Base-by-base conservation (phyloP, 1,140 invertebrate genomes). In the Mylabris phalerata region DNA sequence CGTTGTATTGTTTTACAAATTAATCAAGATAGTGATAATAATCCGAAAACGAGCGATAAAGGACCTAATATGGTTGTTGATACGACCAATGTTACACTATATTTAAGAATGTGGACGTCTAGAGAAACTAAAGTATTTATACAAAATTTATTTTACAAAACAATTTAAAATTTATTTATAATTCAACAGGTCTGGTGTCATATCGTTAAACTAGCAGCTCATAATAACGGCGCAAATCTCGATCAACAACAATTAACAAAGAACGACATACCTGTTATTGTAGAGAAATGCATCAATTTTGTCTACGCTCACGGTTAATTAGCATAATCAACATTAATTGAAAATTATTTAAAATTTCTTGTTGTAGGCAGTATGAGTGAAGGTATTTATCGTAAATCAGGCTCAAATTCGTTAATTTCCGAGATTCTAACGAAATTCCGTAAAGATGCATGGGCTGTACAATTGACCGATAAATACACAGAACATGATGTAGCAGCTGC, bases 231-330 rank as follows among this genome's bases (percentile, higher is more conserved):
- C 7, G 78, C 83, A 2, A 76, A 79, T 4, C 75, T 95, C 45
- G 79, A 85, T 42, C 87, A 94, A 63, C 91, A 94, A 71, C 91
- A 93, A 71, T 74, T 95, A 26, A 93, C 90, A 4, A 84, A 86
- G 63, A 88, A 92, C 59, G 84, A 93, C 72, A 82, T 95, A 27
- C 92, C 92, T 24, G 87, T 91, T 10, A 85, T 95, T 52, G 87
- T 95, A 2, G 90, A 94, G 63, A 93, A 92, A 72, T 95, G 92
- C 73, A 85, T 94, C 42, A 92, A 89, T 67, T 93, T 93, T 67
- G 85, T 95, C 55, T 90, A 89, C 64, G 82, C 85, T 10, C 83
- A 93, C 71, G 92, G 19, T 19, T 19, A 19, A 89, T 89, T 78
- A 42, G 25, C 19, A 56, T 19, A 19, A 19, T 19, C 41, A 6